Base-by-base conservation (phyloP, 92 coral and sea anemone genomes). In the Epizoanthus illoricatus region DNA sequence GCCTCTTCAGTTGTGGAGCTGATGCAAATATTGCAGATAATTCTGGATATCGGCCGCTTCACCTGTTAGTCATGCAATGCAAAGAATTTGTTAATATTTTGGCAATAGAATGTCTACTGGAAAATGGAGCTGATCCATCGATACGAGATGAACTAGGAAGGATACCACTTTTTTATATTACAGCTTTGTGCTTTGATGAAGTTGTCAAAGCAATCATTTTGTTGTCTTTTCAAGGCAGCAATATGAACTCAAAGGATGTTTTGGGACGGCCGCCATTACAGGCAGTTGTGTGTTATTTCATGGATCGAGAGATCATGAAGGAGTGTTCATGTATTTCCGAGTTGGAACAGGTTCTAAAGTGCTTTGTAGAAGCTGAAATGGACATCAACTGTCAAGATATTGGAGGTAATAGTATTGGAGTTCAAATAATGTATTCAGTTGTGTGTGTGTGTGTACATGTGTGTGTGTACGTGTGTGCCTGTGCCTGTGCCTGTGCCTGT, bases 371-470 rank as follows among this genome's bases (percentile, higher is more conserved):
- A 40, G 57, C 80, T 41, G 80, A 65, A 74, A n/a, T 75, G 42
- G 81, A 75, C 67, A 75, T 75, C 81, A 28, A 57, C 81, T 56
- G 68, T 28, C 67, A 54, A 54, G 80, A 74, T 59, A 74, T 74
- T 41, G 80, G 41, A 74, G 80, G 80, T 74, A 74, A 28, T 6
- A 43, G 10, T 49, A 49, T 49, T 49, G 55, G 55, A 49, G 49
- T 43, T 43, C n/a, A n/a, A n/a, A n/a, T n/a, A n/a, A n/a, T n/a
- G n/a, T n/a, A n/a, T n/a, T n/a, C n/a, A 13, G 33, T 10, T 18
- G 41, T 74, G 19, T 24, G 17, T 71, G 43, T 71, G 18, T 19
- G 63, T n/a, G 49, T 43, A 3, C 4, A 7, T 5, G 28, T 20
- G 16, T 74, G 19, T 24, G 55, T 40, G 12, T 23, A 19, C 36